Percentiles rank a stretch among this genome's conserved stretches.
phyloP scores from a whole-genome alignment of 2,797 vertebrate species.

The Mallotus villosus region DNA sequence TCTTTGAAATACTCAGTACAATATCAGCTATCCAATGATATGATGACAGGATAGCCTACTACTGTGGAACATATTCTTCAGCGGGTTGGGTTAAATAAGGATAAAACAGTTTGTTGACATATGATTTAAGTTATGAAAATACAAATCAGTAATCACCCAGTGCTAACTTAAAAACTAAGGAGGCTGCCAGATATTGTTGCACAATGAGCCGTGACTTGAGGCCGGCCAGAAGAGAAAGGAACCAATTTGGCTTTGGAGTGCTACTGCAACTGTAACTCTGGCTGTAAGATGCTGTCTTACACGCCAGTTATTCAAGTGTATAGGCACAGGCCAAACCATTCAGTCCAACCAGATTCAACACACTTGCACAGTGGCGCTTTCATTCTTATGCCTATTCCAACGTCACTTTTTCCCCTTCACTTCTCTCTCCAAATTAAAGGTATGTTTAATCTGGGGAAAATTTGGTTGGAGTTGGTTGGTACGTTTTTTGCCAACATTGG shows the following conservation, averaged over 20 bases:
- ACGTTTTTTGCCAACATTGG: slow-evolving; percentile 39
- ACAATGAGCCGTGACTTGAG: slow-evolving; percentile 62
- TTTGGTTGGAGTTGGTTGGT: slow-evolving; percentile 42
- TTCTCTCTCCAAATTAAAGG: slow-evolving; percentile 55
- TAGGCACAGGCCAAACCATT: slow-evolving; percentile 46
- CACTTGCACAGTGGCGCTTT: slow-evolving; percentile 61
- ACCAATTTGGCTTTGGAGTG: slow-evolving; percentile 27
- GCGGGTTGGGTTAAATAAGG: too few relatives aligned
- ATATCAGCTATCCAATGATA: neutral
- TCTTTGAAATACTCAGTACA: slow-evolving; percentile 11
- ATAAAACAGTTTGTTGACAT: too few relatives aligned
- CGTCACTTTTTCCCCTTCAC: slow-evolving; percentile 44
- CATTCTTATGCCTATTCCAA: slow-evolving; percentile 63
- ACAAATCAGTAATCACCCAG: neutral
- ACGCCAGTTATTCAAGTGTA: slow-evolving; percentile 62
- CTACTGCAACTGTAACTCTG: slow-evolving; percentile 41
- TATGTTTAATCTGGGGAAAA: slow-evolving; percentile 53
- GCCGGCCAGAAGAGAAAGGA: slow-evolving; percentile 38
- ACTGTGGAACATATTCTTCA: too few relatives aligned
- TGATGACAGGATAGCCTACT: too few relatives aligned
- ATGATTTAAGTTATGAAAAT: too few relatives aligned
- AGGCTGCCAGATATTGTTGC: slow-evolving; percentile 36
- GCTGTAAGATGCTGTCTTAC: slow-evolving; percentile 43
- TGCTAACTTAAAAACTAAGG: too few relatives aligned
- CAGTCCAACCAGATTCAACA: slow-evolving; percentile 55